Base-by-base conservation (phyloP, 2,888 invertebrate genomes). In the Tetrapedia diversipes region DNA sequence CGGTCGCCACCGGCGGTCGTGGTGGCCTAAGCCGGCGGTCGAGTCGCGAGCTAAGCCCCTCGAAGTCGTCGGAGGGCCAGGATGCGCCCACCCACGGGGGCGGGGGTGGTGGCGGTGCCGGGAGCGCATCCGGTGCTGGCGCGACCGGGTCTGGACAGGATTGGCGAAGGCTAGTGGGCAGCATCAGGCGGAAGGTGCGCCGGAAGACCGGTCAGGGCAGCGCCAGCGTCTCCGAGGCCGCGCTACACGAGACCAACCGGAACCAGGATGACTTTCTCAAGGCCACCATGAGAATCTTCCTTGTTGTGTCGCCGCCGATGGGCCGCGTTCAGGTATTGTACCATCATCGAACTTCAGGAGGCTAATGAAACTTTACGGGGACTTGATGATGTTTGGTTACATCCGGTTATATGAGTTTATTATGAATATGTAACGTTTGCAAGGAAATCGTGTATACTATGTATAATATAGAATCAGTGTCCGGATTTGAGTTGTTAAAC, bases 231-330 rank as follows among this genome's bases (percentile, higher is more conserved):
- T 82, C 84, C 24, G 76, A 84, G 83, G n/a, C 78, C 79, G 49
- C 72, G 84, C 61, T 87, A 71, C 29, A 85, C 85, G 83, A 80
- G 32, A 85, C 80, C 34, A 82, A 81, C 45, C 89, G 87, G 78
- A 94, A 94, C 86, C 93, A 94, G 68, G 95, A 95, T 89, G 95
- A 95, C 89, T 95, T 95, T 89, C 92, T 95, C 77, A 94, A 95
- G 85, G 95, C 95, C 66, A 95, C 95, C 79, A 95, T 95, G 95
- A 93, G 95, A 92, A 95, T 95, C 87, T 95, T 95, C 89, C 92
- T 95, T 85, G 95, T 95, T 74, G 95, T 95, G 16, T 95, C 95
- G 70, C 95, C 95, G 61, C 95, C 95, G 60, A 93, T 93, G 87
- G 93, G 93, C 81, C 93, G 93, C 83, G 92, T 94, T 60, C 94